Evolutionary conservation across 2,888 invertebrate species (phyloP).

Genomic region (Habrosyne pyritoides): DNA sequence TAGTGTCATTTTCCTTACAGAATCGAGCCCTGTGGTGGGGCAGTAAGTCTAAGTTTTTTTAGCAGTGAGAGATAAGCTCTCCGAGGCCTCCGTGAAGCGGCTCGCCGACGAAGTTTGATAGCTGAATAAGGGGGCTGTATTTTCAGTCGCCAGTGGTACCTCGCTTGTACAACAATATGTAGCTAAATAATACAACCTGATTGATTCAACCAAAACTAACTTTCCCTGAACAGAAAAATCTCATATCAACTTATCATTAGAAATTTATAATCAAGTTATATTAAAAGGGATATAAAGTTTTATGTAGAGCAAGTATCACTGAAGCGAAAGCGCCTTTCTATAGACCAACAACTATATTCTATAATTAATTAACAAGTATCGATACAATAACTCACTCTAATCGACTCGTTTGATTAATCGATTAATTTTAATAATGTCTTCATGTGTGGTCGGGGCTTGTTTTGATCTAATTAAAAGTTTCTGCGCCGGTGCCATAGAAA

Average conservation of each 20-base stretch:
- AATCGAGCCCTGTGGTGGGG: too few relatives aligned
- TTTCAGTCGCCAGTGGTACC: too few relatives aligned
- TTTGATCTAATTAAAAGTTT: conserved; percentile 15
- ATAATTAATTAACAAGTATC: conserved; percentile 2
- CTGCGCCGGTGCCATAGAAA: not conserved
- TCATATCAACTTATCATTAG: not conserved
- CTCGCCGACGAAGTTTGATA: too few relatives aligned
- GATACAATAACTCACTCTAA: conserved; percentile 6
- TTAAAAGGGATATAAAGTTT: not conserved
- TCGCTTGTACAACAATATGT: too few relatives aligned
- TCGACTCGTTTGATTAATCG: conserved; percentile 19
- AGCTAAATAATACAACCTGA: too few relatives aligned
- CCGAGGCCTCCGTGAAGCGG: too few relatives aligned
- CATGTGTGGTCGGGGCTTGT: conserved; percentile 31
- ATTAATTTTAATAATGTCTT: conserved; percentile 23
- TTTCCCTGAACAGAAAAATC: not conserved
- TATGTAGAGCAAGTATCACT: not conserved
- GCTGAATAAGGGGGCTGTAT: too few relatives aligned
- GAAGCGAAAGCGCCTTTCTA: not conserved
- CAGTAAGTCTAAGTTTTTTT: too few relatives aligned
- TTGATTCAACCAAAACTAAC: too few relatives aligned
- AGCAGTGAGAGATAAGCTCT: too few relatives aligned
- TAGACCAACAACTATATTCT: not conserved
- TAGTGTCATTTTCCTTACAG: too few relatives aligned
- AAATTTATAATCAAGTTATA: not conserved